Evolutionary conservation across 2,888 invertebrate genomes (phyloP).

Genomic region (Gisinianus flammeolus): DNA sequence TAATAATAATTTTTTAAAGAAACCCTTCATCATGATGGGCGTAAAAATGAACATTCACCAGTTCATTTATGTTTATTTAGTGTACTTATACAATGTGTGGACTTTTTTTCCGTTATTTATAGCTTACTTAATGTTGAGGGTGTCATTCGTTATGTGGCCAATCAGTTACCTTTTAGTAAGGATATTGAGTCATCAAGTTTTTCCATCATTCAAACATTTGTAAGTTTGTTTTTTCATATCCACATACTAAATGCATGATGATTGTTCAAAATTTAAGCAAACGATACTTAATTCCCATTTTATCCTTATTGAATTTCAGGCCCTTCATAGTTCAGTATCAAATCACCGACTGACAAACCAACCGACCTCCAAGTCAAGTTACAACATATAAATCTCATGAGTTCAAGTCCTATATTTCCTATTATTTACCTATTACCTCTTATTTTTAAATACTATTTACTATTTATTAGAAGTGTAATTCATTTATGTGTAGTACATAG

Average conservation of each 20-base stretch:
- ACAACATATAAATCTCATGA: constrained; percentile 15
- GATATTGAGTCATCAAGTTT: constrained; percentile 29
- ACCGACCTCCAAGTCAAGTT: constrained; percentile 20
- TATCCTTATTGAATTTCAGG: constrained; percentile 11
- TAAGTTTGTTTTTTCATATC: constrained; percentile 4
- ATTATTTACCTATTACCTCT: background rate
- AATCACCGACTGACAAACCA: constrained; percentile 3
- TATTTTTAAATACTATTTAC: background rate
- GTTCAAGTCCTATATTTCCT: background rate
- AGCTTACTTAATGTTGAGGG: constrained; percentile 23
- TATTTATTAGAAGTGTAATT: background rate
- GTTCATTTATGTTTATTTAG: too few species aligned
- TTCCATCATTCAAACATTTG: constrained; percentile 32
- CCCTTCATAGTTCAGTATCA: constrained; percentile 28
- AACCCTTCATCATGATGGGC: too few species aligned
- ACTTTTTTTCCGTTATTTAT: too few species aligned
- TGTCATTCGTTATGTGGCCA: constrained; percentile 32
- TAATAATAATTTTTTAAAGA: too few species aligned
- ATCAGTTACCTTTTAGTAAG: constrained; percentile 31
- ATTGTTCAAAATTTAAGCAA: background rate
- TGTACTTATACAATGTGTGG: too few species aligned
- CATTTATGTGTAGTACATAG: background rate
- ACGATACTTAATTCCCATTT: background rate
- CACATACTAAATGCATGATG: background rate
- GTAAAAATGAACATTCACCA: too few species aligned